These are phyloP conservation scores for Colaptes auratus DNA, from an alignment of 2,113 vertebrate genomes.

Conservation along the genomic window DNA sequence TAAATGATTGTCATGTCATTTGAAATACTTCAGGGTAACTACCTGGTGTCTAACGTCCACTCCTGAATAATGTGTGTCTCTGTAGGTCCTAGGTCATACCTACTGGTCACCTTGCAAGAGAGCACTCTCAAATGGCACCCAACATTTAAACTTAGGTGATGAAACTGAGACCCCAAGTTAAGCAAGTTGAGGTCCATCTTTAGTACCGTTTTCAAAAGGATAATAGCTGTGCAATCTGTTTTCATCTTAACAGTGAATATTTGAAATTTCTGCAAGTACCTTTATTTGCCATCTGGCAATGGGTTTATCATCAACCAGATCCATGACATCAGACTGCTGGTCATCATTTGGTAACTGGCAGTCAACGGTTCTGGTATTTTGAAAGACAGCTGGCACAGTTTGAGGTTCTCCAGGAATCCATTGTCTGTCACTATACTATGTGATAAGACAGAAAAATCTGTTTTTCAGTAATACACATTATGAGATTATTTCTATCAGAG, in stretches of 20 bases:
- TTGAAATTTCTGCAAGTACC: slow-evolving; percentile 67
- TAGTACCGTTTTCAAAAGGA: neutral
- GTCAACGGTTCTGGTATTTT: slow-evolving; percentile 73
- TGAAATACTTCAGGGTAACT: neutral
- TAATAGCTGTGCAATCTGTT: neutral
- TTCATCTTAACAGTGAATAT: neutral
- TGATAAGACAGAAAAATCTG: slow-evolving; percentile 23
- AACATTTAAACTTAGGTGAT: neutral
- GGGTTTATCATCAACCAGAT: slow-evolving; percentile 64
- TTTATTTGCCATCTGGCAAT: slow-evolving; percentile 87
- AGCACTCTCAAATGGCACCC: neutral
- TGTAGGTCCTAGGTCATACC: neutral
- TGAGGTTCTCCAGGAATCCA: slow-evolving; percentile 80
- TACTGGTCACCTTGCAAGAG: neutral
- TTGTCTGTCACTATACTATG: slow-evolving; percentile 77
- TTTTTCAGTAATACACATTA: neutral
- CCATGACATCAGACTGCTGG: slow-evolving; percentile 47
- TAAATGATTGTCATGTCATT: neutral
- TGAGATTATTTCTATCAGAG: neutral
- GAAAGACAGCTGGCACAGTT: slow-evolving; percentile 76
- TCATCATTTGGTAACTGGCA: slow-evolving; percentile 81
- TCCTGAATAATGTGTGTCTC: neutral
- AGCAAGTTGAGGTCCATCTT: neutral
- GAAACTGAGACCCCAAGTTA: neutral
- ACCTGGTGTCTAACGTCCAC: neutral